Evolutionary conservation across 2,797 vertebrate species (phyloP).

Genomic region (Melanotaenia pygmaea): DNA sequence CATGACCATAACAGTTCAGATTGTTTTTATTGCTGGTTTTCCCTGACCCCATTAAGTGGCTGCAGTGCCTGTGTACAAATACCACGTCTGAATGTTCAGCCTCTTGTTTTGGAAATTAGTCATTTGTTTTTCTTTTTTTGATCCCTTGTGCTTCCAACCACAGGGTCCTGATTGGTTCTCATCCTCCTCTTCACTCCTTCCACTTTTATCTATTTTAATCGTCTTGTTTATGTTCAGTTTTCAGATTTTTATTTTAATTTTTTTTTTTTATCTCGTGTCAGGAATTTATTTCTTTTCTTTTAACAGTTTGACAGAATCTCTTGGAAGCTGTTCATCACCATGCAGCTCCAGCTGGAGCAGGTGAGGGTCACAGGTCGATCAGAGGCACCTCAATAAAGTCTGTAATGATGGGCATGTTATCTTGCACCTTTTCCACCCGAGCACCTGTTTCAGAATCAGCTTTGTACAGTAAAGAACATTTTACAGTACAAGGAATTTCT

Average conservation of each 20-base stretch:
- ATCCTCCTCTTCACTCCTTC: background rate
- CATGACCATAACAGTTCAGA: constrained; percentile 33
- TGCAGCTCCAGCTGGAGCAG: background rate
- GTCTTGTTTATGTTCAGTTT: background rate
- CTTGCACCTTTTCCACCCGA: background rate
- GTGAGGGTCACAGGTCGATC: background rate
- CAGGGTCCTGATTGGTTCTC: background rate
- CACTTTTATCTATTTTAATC: background rate
- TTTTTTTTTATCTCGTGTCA: background rate
- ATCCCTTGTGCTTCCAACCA: constrained; percentile 19
- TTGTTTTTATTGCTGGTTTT: constrained; percentile 67
- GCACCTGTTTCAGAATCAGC: too few species aligned
- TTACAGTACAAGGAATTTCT: too few species aligned
- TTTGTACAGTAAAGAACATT: too few species aligned
- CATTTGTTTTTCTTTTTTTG: constrained; percentile 29
- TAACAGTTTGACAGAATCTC: too few species aligned
- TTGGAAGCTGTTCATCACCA: background rate
- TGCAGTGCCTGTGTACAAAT: constrained; percentile 29
- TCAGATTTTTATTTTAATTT: background rate
- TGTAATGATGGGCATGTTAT: background rate
- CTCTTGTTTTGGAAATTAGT: constrained; percentile 38
- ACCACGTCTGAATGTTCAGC: constrained; percentile 4
- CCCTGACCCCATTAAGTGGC: constrained; percentile 63
- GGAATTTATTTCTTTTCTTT: too few species aligned
- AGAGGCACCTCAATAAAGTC: background rate